Base-by-base conservation (phyloP, 2,888 invertebrate genomes). In the Agonopterix alstromeriana region DNA sequence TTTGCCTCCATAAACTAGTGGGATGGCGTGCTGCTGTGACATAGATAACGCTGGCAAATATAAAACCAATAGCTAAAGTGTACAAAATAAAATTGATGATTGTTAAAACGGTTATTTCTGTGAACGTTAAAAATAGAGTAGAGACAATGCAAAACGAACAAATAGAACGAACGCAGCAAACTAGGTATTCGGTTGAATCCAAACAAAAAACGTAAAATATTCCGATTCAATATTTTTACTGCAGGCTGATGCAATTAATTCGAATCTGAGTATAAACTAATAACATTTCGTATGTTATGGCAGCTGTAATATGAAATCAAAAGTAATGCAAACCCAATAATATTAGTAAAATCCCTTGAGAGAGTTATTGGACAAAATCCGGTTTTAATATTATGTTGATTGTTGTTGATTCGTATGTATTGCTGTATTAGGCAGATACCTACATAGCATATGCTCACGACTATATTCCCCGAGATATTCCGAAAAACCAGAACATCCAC, bases 21-120 rank as follows among this genome's bases (percentile, higher is more conserved):
- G 12, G 46, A 35, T 46, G n/a, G 47, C 35, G 42, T 42, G 42
- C 36, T 11, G 2, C 17, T 46, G n/a, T 38, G 38, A 11, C 14
- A 12, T 42, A 41, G 11, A n/a, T 41, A 46, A 47, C 43, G 11
- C 36, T 10, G 35, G 27, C 12, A 41, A 11, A 43, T 27, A 27
- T 10, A 46, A 46, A 44, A 42, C 46, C 48, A 46, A 48, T 51
- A 53, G 54, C 56, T 50, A 48, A 50, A 59, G 57, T 53, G 48
- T 52, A 50, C 46, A 61, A 58, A 61, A 63, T 60, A 60, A 64
- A 70, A 65, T 63, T 59, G 60, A 65, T 65, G 62, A 67, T 63
- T 61, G 65, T 61, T 65, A 62, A 64, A 56, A 60, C 63, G 55
- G 60, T 66, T 53, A 56, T 51, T 53, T 41, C 45, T 43, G 48